Evolutionary conservation across 2,797 vertebrate species (phyloP).

Genomic region (Protonibea diacanthus): DNA sequence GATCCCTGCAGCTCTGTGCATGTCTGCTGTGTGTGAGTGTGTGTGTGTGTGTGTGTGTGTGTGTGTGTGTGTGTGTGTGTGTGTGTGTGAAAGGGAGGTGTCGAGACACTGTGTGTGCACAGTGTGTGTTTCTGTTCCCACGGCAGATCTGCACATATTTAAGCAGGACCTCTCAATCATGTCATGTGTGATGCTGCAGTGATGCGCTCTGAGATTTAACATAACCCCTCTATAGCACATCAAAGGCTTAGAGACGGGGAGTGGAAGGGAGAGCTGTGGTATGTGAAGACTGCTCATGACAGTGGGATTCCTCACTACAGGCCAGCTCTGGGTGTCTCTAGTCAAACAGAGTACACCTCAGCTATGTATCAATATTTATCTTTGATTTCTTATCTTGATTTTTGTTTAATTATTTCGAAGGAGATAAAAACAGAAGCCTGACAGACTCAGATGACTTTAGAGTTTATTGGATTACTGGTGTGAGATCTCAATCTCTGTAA

Average conservation of each 20-base stretch:
- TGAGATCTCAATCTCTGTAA: conserved; percentile 39
- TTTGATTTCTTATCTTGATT: conserved; percentile 27
- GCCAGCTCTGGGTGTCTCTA: neutral
- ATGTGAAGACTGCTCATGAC: conserved; percentile 18
- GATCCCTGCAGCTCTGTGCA: conserved; percentile 30
- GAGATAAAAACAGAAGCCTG: conserved; percentile 30
- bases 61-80: conserved; percentile 13
- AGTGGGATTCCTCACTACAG: conserved; percentile 11
- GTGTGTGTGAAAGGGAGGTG: conserved; percentile 23
- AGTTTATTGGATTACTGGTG: conserved; percentile 41
- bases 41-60: conserved; percentile 5
- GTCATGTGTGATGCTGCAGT: conserved; percentile 46
- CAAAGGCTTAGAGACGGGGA: conserved; percentile 44
- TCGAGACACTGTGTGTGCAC: conserved; percentile 5
- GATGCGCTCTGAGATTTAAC: conserved; percentile 50
- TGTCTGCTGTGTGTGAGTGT: neutral
- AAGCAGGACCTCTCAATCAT: conserved; percentile 52
- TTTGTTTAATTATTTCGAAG: conserved; percentile 29
- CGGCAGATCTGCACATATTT: conserved; percentile 55
- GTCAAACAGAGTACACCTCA: conserved; percentile 3
- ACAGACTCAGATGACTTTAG: conserved; percentile 21
- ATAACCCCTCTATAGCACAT: conserved; percentile 31
- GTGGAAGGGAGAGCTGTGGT: conserved; percentile 28
- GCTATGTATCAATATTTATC: conserved; percentile 32
- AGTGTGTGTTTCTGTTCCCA: conserved; percentile 53